A percentile compares a stretch with the other conserved stretches of the same genome.
phyloP scores from a whole-genome alignment of 2,888 invertebrate species.

The Silvanus unidentatus region DNA sequence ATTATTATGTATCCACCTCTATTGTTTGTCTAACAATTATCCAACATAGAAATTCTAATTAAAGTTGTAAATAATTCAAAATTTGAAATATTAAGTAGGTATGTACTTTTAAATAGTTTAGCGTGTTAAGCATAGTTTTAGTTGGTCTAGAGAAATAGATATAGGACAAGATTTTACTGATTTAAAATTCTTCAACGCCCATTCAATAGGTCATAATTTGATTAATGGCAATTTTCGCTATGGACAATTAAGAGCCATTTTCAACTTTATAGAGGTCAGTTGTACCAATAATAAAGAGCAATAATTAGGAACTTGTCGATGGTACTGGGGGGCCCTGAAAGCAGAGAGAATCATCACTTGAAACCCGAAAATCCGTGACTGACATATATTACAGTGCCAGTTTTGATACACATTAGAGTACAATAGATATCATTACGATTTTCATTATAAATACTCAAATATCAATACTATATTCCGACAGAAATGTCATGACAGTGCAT shows the following conservation, averaged over 20 bases:
- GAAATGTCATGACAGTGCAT: no score
- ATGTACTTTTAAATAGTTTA: no score
- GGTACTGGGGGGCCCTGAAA: constrained; percentile 18
- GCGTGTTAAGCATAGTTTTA: no score
- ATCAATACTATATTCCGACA: not conserved
- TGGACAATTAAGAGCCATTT: constrained; percentile 15
- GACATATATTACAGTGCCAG: constrained; percentile 9
- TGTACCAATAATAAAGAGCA: constrained; percentile 14
- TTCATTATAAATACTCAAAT: not conserved
- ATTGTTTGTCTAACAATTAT: no score
- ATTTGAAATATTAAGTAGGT: no score
- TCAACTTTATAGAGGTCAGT: constrained; percentile 4
- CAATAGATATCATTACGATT: not conserved
- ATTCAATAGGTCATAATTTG: constrained; percentile 6
- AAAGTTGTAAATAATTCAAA: no score
- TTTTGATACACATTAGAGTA: constrained; percentile 11
- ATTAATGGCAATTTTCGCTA: constrained; percentile 12
- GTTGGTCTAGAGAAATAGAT: no score
- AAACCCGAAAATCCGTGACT: constrained; percentile 8
- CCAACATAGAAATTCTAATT: no score
- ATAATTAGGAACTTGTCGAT: constrained; percentile 23
- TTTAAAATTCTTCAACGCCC: no score
- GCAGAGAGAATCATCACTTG: not conserved
- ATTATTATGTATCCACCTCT: no score
- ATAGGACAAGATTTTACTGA: no score